phyloP scores from a whole-genome alignment of 1,140 invertebrate species.

The Phymastichus coffea region DNA sequence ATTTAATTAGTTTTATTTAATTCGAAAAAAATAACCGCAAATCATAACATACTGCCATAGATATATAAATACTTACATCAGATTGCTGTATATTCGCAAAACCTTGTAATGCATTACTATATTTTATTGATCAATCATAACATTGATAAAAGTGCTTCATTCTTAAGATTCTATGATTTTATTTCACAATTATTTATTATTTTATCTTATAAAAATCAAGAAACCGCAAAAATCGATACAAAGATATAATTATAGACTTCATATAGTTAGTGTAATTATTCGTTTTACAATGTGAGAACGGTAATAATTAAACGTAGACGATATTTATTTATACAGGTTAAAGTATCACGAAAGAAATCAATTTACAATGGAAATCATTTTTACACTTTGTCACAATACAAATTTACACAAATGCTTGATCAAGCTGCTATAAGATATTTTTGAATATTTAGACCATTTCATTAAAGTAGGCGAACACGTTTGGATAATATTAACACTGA shows the following conservation, averaged over 20 bases:
- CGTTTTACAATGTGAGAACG: background rate
- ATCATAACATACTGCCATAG: constrained; percentile 17
- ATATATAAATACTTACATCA: background rate
- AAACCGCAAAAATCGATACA: no score
- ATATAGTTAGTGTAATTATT: background rate
- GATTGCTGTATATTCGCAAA: background rate
- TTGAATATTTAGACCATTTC: background rate
- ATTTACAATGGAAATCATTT: background rate
- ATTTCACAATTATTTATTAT: no score
- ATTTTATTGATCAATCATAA: constrained; percentile 7
- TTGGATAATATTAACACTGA: constrained; percentile 12
- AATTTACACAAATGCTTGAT: constrained; percentile 9
- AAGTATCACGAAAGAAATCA: background rate
- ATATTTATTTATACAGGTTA: background rate
- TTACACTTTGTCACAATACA: constrained; percentile 6
- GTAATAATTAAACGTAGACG: background rate
- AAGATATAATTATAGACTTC: background rate
- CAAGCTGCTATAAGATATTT: background rate
- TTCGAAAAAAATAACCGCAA: constrained; percentile 25
- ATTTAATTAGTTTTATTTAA: constrained; percentile 22
- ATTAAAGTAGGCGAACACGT: constrained; percentile 16
- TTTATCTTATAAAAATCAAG: no score
- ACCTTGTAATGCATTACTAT: background rate
- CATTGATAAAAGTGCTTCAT: constrained; percentile 8
- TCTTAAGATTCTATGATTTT: no score